A percentile compares a stretch with the other conserved stretches of the same genome.
phyloP scores from a whole-genome alignment of 2,113 vertebrate genomes.

The Tetrax tetrax region DNA sequence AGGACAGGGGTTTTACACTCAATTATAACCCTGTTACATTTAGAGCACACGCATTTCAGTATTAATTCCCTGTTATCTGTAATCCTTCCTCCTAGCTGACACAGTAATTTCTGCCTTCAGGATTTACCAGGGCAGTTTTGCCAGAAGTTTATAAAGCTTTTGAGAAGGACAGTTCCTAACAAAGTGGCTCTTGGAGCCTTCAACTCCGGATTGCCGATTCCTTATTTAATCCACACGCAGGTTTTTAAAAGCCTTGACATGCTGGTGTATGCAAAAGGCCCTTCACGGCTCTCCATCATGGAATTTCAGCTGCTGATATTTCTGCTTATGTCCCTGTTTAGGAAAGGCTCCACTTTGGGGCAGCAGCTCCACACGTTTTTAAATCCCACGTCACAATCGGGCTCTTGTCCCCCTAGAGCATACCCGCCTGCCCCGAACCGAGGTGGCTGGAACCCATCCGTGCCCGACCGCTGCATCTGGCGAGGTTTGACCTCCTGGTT shows the following conservation, averaged over 20 bases:
- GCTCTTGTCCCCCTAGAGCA: background rate
- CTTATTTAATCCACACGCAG: constrained; percentile 15
- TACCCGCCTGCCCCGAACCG: rapidly evolving
- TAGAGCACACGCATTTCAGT: constrained; percentile 18
- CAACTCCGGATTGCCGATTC: constrained; percentile 25
- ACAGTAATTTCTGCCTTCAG: constrained; percentile 34
- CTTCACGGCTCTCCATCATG: rapidly evolving
- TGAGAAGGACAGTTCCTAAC: constrained; percentile 50
- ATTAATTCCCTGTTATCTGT: constrained; percentile 54
- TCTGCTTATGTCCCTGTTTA: background rate
- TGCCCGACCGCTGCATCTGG: background rate
- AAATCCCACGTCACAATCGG: background rate
- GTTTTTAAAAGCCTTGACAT: background rate
- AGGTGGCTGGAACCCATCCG: rapidly evolving
- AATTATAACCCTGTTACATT: constrained; percentile 22
- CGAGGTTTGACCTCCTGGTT: background rate
- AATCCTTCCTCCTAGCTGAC: constrained; percentile 62
- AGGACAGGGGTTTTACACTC: background rate
- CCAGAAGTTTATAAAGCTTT: constrained; percentile 50
- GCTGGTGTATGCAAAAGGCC: rapidly evolving
- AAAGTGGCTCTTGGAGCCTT: constrained; percentile 5
- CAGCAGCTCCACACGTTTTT: background rate
- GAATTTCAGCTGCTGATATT: background rate
- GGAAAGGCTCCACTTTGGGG: background rate
- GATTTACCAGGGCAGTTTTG: constrained; percentile 9